phyloP scores from a whole-genome alignment of 2,888 invertebrate genomes.

The Deilephila porcellus region DNA sequence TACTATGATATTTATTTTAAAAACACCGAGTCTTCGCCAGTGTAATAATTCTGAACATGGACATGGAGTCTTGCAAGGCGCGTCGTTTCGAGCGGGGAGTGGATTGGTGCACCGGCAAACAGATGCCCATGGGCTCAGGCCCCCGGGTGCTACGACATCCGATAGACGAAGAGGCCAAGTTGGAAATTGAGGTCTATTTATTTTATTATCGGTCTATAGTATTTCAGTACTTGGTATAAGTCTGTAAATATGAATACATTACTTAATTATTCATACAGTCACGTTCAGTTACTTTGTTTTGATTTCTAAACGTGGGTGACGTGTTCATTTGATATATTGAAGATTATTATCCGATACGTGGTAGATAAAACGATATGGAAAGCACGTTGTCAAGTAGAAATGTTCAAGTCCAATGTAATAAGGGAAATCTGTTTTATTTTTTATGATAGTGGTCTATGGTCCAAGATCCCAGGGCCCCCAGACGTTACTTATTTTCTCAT shows the following conservation, averaged over 20 bases:
- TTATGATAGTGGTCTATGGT: too few species aligned
- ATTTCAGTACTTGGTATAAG: too few species aligned
- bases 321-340: background rate
- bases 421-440: too few species aligned
- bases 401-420: too few species aligned
- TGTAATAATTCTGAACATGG: slow-evolving; percentile 77
- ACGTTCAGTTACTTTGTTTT: background rate
- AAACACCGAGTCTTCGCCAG: slow-evolving; percentile 51
- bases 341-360: background rate
- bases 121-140: slow-evolving; percentile 52
- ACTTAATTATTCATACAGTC: background rate
- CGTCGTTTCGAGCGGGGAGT: slow-evolving; percentile 65
- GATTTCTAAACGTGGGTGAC: background rate
- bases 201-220: background rate
- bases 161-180: slow-evolving; percentile 44
- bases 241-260: too few species aligned
- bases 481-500: too few species aligned
- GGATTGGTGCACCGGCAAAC: slow-evolving; percentile 73
- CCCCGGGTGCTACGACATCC: slow-evolving; percentile 60
- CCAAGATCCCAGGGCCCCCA: too few species aligned
- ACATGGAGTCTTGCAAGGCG: slow-evolving; percentile 64
- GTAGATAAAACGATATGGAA: background rate
- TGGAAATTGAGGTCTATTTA: slow-evolving; percentile 64
- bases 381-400: background rate
- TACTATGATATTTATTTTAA: background rate